These are phyloP conservation scores for Sebastes oblongus DNA, from an alignment of 2,797 vertebrate genomes.

Conservation along the genomic window DNA sequence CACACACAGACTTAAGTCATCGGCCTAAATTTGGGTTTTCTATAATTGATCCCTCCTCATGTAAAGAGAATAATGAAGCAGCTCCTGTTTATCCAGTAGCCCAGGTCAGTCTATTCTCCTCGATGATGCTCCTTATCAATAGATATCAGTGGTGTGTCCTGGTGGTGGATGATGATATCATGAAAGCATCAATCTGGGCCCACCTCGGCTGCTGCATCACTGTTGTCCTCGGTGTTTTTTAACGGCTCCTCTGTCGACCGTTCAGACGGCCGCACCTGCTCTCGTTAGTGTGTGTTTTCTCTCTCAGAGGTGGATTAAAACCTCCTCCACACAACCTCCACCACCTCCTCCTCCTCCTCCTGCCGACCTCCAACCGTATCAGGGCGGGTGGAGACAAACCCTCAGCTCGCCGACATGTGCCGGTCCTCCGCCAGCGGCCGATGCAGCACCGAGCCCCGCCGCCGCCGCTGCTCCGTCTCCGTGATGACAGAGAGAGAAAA, in stretches of 20 bases:
- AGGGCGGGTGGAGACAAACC: slow-evolving; percentile 78
- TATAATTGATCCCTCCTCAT: slow-evolving; percentile 48
- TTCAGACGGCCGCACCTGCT: slow-evolving; percentile 36
- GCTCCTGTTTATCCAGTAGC: slow-evolving; percentile 21
- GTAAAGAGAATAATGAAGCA: slow-evolving; percentile 24
- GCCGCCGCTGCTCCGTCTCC: slow-evolving; percentile 40
- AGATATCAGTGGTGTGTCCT: slow-evolving; percentile 67
- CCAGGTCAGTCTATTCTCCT: slow-evolving; percentile 39
- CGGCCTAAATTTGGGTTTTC: slow-evolving; percentile 73
- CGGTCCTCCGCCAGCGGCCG: slow-evolving; percentile 72
- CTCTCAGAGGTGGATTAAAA: not conserved
- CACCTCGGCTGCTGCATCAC: slow-evolving; percentile 78
- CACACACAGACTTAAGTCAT: slow-evolving; percentile 69
- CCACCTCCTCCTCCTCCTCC: slow-evolving; percentile 22
- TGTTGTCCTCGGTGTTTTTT: slow-evolving; percentile 48
- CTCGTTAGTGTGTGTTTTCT: not conserved
- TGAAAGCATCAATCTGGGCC: slow-evolving; percentile 73
- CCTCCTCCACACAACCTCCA: slow-evolving; percentile 13
- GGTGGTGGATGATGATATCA: slow-evolving; percentile 68
- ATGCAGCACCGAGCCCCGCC: slow-evolving; percentile 61
- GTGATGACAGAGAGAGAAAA: not conserved
- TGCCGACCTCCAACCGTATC: slow-evolving; percentile 61
- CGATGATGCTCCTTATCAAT: slow-evolving; percentile 46
- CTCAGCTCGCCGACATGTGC: slow-evolving; percentile 82
- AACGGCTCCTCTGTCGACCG: slow-evolving; percentile 32